Conservation (phyloP, 2,888 invertebrate genomes). For the Drosophila macrospina region DNA sequence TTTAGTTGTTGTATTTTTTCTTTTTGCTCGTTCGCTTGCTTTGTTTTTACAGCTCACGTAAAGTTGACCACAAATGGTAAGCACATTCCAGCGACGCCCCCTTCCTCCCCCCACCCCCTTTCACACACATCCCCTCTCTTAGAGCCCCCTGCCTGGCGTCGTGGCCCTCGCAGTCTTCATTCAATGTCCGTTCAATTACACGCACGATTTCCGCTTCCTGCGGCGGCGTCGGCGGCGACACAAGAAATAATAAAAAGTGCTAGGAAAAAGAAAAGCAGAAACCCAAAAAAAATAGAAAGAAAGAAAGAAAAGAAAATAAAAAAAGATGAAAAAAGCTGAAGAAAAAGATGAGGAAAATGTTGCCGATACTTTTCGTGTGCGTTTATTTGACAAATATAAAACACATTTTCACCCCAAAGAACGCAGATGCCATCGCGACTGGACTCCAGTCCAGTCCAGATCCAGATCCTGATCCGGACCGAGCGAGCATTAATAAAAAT, state of each 20-base stretch:
- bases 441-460: constrained; percentile 33
- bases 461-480: constrained; percentile 57
- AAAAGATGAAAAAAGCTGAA: not conserved
- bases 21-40: constrained; percentile 36
- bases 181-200: constrained; percentile 80
- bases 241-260: constrained; percentile 53
- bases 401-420: constrained; percentile 71
- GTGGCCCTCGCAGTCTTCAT: constrained; percentile 68
- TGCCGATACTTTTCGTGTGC: constrained; percentile 58
- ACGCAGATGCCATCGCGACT: constrained; percentile 34
- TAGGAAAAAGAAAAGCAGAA: constrained; percentile 15
- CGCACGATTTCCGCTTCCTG: constrained; percentile 81
- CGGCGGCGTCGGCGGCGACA: constrained; percentile 58
- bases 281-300: constrained; percentile 21
- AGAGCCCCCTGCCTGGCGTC: constrained; percentile 17
- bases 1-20: not conserved
- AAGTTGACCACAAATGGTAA: constrained; percentile 74
- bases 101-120: not conserved
- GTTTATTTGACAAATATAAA: constrained; percentile 79
- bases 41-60: constrained; percentile 77
- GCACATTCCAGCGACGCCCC: constrained; percentile 16
- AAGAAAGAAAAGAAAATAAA: not conserved
- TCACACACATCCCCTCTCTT: not conserved
- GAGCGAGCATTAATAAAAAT: constrained; percentile 76
- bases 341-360: constrained; percentile 21